phyloP scores from a whole-genome alignment of 2,888 invertebrate genomes.

The Scaptomyza parva region DNA sequence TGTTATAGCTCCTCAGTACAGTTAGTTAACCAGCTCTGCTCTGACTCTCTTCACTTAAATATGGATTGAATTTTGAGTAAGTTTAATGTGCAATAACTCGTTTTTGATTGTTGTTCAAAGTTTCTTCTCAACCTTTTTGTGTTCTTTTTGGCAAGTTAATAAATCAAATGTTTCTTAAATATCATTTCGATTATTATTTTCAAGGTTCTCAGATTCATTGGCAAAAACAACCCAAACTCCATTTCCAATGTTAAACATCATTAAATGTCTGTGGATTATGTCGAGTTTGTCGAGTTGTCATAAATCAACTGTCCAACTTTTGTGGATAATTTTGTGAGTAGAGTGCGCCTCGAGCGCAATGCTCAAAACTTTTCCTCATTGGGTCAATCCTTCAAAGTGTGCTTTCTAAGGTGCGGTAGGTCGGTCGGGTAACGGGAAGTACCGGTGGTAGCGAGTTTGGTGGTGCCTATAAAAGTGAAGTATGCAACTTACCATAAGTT shows the following conservation, averaged over 20 bases:
- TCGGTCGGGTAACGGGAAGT: too few relatives aligned
- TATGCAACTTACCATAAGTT: slow-evolving; percentile 88
- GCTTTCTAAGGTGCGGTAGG: slow-evolving; percentile 1
- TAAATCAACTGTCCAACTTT: slow-evolving; percentile 42
- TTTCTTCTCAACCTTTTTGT: not conserved
- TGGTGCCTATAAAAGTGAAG: not conserved
- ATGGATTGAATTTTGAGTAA: not conserved
- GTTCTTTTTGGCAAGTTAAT: not conserved
- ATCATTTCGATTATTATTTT: not conserved
- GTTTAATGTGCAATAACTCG: not conserved
- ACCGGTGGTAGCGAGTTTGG: too few relatives aligned
- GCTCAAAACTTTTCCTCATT: not conserved
- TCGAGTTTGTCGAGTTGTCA: slow-evolving; percentile 7
- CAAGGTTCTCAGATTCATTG: not conserved
- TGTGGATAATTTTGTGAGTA: slow-evolving; percentile 2
- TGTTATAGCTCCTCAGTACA: too few relatives aligned
- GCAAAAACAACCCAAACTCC: not conserved
- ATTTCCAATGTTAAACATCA: slow-evolving; percentile 16
- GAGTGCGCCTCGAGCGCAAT: not conserved
- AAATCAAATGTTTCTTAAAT: not conserved
- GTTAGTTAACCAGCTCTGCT: too few relatives aligned
- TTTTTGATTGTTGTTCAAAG: not conserved
- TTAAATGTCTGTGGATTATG: not conserved
- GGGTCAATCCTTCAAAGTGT: not conserved
- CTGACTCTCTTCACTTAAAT: not conserved